A percentile compares a stretch with the other conserved stretches of the same genome.
phyloP scores from a whole-genome alignment of 2,113 vertebrate species.

The Ellobius talpinus region DNA sequence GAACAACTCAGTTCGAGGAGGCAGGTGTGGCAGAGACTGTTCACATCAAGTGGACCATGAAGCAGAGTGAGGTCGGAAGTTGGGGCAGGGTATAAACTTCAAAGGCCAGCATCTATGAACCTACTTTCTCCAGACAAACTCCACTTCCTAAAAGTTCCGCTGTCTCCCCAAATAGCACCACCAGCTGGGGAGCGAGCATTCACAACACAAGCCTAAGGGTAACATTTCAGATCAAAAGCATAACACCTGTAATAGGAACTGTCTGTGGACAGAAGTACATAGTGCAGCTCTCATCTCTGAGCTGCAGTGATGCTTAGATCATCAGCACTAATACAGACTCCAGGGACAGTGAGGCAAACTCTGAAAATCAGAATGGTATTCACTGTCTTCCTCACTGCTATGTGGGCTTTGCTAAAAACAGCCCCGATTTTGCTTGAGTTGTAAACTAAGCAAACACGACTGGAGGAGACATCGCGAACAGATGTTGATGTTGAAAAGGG shows the following conservation, averaged over 20 bases:
- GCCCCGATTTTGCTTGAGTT: slow-evolving; percentile 67
- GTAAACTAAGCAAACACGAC: slow-evolving; percentile 74
- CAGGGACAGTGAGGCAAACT: slow-evolving; percentile 47
- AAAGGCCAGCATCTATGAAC: neutral
- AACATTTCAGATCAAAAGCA: neutral
- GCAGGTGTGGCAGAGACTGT: neutral
- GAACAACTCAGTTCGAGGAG: neutral
- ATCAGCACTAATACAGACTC: slow-evolving; percentile 50
- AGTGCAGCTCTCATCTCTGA: neutral
- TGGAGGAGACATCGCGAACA: slow-evolving; percentile 62
- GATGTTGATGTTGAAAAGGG: slow-evolving; percentile 76
- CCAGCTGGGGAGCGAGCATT: no score
- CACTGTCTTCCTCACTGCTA: slow-evolving; percentile 64
- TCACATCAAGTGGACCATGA: neutral
- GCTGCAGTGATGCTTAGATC: slow-evolving; percentile 31
- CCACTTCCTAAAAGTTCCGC: neutral
- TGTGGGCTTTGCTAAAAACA: slow-evolving; percentile 76
- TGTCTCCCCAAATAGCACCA: no score
- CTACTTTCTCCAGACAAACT: neutral
- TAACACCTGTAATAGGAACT: neutral
- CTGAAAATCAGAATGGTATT: slow-evolving; percentile 74
- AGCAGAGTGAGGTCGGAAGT: neutral
- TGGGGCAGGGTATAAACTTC: neutral
- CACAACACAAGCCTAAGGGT: neutral
- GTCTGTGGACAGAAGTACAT: neutral